These are phyloP conservation scores for Lipophrys pholis DNA, from an alignment of 2,113 vertebrate species.

Conservation along the genomic window DNA sequence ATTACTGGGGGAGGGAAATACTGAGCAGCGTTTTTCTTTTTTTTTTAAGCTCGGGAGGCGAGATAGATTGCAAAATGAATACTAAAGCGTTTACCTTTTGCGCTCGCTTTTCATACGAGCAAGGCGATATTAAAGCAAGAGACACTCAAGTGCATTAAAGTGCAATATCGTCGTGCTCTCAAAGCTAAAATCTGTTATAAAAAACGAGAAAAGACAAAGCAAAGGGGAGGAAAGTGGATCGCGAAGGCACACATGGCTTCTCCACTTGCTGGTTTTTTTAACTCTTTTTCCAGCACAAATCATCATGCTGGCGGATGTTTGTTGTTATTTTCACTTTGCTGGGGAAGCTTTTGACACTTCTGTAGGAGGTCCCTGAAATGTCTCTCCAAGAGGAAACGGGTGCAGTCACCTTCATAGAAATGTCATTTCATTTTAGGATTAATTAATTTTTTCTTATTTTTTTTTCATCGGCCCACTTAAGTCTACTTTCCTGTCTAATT, in stretches of 20 bases:
- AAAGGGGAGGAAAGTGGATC: neutral
- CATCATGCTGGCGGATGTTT: neutral
- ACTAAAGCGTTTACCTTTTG: conserved; percentile 29
- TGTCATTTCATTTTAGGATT: neutral
- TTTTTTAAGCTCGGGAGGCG: conserved; percentile 4
- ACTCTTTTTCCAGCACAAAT: neutral
- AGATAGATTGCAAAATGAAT: conserved; percentile 35
- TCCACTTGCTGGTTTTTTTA: no score
- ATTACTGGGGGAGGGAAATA: conserved; percentile 32
- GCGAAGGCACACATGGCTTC: neutral
- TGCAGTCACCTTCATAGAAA: rapidly evolving
- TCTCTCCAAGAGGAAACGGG: neutral
- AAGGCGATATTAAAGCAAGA: conserved; percentile 6
- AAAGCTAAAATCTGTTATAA: conserved; percentile 16
- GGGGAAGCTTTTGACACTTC: neutral
- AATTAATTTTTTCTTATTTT: neutral
- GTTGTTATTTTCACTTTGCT: neutral
- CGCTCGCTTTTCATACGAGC: conserved; percentile 20
- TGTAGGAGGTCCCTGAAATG: neutral
- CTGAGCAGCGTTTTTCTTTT: conserved; percentile 5
- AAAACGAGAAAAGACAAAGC: neutral
- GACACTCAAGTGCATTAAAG: conserved; percentile 28
- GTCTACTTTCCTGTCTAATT: conserved; percentile 29
- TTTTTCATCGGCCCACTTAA: neutral
- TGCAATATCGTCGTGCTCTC: conserved; percentile 2